Conservation (phyloP, 2,888 invertebrate species). For the Proisotoma minuta region DNA sequence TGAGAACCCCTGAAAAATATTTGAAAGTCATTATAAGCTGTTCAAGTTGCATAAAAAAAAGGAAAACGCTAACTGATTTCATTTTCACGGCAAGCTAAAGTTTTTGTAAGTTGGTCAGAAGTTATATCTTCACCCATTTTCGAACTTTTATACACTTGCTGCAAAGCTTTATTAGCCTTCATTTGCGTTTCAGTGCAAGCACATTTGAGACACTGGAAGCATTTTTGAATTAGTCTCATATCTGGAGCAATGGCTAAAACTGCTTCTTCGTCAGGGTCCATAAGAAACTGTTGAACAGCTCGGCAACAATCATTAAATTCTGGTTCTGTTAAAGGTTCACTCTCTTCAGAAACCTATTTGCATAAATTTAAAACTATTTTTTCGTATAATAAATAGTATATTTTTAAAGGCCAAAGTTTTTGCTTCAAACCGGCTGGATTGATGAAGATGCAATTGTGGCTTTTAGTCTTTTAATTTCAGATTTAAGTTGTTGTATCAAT, state of each 20-base stretch:
- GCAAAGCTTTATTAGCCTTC: not conserved
- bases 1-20: slow-evolving; percentile 23
- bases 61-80: slow-evolving; percentile 32
- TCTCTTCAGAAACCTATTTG: slow-evolving; percentile 3
- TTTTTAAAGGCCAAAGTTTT: not conserved
- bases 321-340: slow-evolving; percentile 26
- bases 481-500: slow-evolving; percentile 53
- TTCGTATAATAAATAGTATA: not conserved
- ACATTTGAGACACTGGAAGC: slow-evolving; percentile 50
- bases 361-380: not conserved
- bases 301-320: slow-evolving; percentile 30
- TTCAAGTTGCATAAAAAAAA: not conserved
- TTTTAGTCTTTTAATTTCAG: slow-evolving; percentile 52
- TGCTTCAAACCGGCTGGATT: slow-evolving; percentile 33
- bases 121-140: not conserved
- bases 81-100: slow-evolving; percentile 25
- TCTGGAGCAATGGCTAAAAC: slow-evolving; percentile 49
- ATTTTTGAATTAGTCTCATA: slow-evolving; percentile 50
- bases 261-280: slow-evolving; percentile 37
- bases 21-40: not conserved
- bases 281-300: slow-evolving; percentile 33
- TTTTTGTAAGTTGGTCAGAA: slow-evolving; percentile 24
- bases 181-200: slow-evolving; percentile 17
- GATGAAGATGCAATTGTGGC: slow-evolving; percentile 49
- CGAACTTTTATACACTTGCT: not conserved